Percentiles rank a stretch among this genome's conserved stretches.
phyloP scores from a whole-genome alignment of 2,797 vertebrate genomes.

The Schizothorax lantsangensis region DNA sequence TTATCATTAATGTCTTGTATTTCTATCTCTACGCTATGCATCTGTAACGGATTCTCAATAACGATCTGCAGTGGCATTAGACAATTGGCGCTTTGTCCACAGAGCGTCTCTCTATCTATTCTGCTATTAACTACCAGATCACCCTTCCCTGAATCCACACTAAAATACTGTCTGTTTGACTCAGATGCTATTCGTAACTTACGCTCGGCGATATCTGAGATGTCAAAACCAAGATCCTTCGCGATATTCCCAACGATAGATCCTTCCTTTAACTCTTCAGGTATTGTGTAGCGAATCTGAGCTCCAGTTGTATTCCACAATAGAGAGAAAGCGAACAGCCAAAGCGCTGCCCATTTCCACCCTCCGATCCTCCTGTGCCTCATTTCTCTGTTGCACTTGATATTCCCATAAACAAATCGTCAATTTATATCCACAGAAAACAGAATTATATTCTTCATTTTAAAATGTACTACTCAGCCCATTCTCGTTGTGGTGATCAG shows the following conservation, averaged over 20 bases:
- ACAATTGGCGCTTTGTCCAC: slow-evolving; percentile 73
- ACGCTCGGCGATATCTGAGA: slow-evolving; percentile 75
- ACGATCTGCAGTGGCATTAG: slow-evolving; percentile 78
- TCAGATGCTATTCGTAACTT: slow-evolving; percentile 78
- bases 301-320: slow-evolving; percentile 65
- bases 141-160: slow-evolving; percentile 74
- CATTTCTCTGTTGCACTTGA: slow-evolving; percentile 44
- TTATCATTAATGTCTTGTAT: slow-evolving; percentile 85
- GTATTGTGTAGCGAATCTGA: slow-evolving; percentile 79
- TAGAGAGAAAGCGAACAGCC: slow-evolving; percentile 53
- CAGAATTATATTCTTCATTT: background rate
- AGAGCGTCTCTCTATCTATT: slow-evolving; percentile 79
- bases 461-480: background rate
- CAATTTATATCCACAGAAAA: background rate
- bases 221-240: slow-evolving; percentile 77
- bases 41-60: slow-evolving; percentile 79
- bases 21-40: slow-evolving; percentile 81
- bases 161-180: slow-evolving; percentile 76
- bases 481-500: background rate
- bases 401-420: slow-evolving; percentile 39
- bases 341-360: slow-evolving; percentile 49
- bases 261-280: slow-evolving; percentile 78
- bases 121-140: slow-evolving; percentile 75
- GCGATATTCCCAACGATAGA: slow-evolving; percentile 79
- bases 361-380: slow-evolving; percentile 44